phyloP scores from a whole-genome alignment of 2,113 vertebrate species.

The Colinus virginianus region DNA sequence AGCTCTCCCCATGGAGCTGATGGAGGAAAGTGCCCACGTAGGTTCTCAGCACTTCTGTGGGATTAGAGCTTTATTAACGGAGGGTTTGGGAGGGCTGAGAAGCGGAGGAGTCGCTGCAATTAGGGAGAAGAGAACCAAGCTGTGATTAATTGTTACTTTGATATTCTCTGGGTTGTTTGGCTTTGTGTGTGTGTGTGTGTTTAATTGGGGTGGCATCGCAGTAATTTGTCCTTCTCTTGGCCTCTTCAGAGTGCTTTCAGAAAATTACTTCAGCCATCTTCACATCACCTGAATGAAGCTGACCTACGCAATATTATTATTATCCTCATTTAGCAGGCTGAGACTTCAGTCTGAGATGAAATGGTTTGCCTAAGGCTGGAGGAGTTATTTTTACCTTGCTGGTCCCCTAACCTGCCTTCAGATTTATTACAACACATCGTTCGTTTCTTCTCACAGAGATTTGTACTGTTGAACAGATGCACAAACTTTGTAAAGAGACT shows the following conservation, averaged over 20 bases:
- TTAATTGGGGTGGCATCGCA: not conserved
- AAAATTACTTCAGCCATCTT: not conserved
- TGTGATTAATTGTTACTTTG: not conserved
- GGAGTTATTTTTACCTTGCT: constrained; percentile 1
- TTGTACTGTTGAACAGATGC: constrained; percentile 19
- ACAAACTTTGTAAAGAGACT: constrained; percentile 14
- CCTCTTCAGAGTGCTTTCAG: not conserved
- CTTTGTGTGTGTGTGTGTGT: not conserved
- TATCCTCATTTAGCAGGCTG: not conserved
- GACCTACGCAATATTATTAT: not conserved
- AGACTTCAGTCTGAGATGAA: constrained; percentile 10
- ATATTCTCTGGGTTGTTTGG: not conserved
- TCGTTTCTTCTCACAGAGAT: not conserved
- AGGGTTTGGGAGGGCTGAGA: not conserved
- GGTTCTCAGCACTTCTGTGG: not conserved
- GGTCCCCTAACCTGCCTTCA: not conserved
- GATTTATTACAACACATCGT: not conserved
- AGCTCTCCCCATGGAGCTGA: accelerated
- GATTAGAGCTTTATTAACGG: not conserved
- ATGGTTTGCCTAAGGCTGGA: not conserved
- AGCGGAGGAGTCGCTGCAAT: not conserved
- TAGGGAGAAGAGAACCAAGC: not conserved
- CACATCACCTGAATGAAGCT: not conserved
- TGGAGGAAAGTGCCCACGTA: not conserved
- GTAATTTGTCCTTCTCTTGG: not conserved